phyloP scores from a whole-genome alignment of 2,888 invertebrate species.

The Drosophila neonasuta region DNA sequence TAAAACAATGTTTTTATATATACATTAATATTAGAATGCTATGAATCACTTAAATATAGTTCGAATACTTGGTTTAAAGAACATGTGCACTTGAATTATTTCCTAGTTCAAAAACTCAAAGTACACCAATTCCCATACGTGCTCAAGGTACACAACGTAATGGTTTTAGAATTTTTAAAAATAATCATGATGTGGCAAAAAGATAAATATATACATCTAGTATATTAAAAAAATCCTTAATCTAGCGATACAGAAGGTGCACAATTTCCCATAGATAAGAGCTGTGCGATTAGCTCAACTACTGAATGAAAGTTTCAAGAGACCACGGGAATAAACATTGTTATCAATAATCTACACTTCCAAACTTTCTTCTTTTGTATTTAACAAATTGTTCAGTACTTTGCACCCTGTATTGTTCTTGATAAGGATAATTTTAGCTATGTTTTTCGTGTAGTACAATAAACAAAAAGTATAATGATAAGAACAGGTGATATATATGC shows the following conservation, averaged over 20 bases:
- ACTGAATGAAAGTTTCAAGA: constrained; percentile 4
- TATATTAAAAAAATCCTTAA: neutral
- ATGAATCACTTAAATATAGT: no score
- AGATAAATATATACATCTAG: neutral
- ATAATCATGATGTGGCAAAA: constrained; percentile 9
- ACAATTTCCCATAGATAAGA: neutral
- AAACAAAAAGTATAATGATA: no score
- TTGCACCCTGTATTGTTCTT: neutral
- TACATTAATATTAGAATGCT: no score
- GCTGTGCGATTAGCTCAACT: neutral
- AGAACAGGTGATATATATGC: no score
- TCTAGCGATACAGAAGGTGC: neutral
- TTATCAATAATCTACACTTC: neutral
- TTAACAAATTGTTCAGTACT: neutral
- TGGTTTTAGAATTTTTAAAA: neutral
- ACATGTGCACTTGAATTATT: neutral
- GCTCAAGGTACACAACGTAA: neutral
- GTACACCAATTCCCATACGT: neutral
- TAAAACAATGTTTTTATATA: no score
- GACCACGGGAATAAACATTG: neutral
- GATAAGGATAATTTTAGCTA: no score
- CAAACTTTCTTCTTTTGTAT: neutral
- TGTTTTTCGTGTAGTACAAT: no score
- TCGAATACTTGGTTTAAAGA: no score
- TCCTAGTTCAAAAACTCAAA: neutral